phyloP scores from a whole-genome alignment of 1,140 invertebrate species.

The Scaptomyza graminum region DNA sequence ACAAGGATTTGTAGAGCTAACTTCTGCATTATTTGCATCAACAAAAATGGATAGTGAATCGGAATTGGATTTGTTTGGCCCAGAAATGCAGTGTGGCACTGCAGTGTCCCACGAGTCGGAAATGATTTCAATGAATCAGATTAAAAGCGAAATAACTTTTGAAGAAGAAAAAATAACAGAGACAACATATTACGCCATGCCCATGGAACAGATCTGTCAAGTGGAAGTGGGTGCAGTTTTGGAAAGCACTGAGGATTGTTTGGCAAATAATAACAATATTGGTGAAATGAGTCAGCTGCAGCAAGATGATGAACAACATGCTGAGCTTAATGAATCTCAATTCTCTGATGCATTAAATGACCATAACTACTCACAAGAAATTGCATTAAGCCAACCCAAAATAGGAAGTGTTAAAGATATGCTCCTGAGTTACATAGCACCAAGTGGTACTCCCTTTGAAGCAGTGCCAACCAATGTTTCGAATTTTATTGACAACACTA shows the following conservation, averaged over 20 bases:
- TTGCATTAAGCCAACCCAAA: background rate
- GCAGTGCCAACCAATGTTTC: conserved; percentile 33
- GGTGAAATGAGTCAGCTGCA: conserved; percentile 32
- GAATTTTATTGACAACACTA: conserved; percentile 57
- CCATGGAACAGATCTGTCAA: conserved; percentile 22
- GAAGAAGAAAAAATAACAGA: conserved; percentile 35
- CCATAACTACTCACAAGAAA: conserved; percentile 64
- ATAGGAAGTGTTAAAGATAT: conserved; percentile 42
- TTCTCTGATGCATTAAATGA: conserved; percentile 56
- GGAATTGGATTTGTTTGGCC: background rate
- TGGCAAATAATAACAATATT: conserved; percentile 4
- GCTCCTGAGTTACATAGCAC: conserved; percentile 39
- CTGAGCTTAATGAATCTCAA: conserved; percentile 8
- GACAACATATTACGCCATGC: conserved; percentile 11
- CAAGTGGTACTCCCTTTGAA: conserved; percentile 5
- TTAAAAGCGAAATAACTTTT: conserved; percentile 40
- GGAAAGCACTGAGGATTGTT: background rate
- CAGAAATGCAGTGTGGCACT: background rate
- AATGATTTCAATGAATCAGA: background rate
- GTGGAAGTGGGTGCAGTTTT: conserved; percentile 19
- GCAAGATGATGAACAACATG: background rate
- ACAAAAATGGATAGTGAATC: conserved; percentile 9
- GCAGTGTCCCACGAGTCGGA: background rate
- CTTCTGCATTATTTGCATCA: background rate
- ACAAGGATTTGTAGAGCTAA: background rate